Conservation (phyloP, 64 coral and sea anemone species). For the Montipora efflorescens region DNA sequence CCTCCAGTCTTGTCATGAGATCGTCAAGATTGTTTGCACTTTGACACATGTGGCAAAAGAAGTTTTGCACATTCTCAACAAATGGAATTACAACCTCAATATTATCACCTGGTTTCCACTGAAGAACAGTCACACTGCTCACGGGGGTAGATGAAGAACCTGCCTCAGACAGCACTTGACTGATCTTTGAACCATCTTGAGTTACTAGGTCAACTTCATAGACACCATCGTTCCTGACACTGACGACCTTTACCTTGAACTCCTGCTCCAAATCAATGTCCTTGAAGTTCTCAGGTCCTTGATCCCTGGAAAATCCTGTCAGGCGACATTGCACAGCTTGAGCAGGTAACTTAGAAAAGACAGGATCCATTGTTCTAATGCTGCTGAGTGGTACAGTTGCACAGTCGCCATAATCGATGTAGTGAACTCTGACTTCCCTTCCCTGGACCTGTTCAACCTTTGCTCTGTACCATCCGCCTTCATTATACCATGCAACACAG, state of each 20-base stretch:
- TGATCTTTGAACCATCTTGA: slow-evolving; percentile 24
- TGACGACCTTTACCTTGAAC: slow-evolving; percentile 30
- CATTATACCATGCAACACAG: slow-evolving; percentile 79
- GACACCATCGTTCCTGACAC: background rate
- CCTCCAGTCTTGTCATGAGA: slow-evolving; percentile 77
- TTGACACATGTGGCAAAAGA: slow-evolving; percentile 84
- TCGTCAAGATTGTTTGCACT: slow-evolving; percentile 63
- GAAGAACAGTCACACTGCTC: background rate
- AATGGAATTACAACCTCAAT: slow-evolving; percentile 76
- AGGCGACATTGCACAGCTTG: slow-evolving; percentile 56
- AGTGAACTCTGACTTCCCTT: slow-evolving; percentile 61
- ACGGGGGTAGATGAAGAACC: background rate
- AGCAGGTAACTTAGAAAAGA: slow-evolving; percentile 26
- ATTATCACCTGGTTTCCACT: slow-evolving; percentile 58
- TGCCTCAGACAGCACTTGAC: background rate
- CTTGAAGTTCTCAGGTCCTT: slow-evolving; percentile 36
- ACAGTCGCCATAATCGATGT: slow-evolving; percentile 94
- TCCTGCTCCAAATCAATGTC: slow-evolving; percentile 64
- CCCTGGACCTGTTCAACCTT: slow-evolving; percentile 67
- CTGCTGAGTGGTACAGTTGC: slow-evolving; percentile 66
- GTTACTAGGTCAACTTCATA: slow-evolving; percentile 44
- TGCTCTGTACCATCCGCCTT: slow-evolving; percentile 88
- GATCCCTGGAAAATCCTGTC: background rate
- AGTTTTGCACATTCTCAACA: slow-evolving; percentile 69
- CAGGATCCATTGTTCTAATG: slow-evolving; percentile 44